These are phyloP conservation scores for Drosophila recens DNA, from an alignment of 2,888 invertebrate species.

Conservation along the genomic window DNA sequence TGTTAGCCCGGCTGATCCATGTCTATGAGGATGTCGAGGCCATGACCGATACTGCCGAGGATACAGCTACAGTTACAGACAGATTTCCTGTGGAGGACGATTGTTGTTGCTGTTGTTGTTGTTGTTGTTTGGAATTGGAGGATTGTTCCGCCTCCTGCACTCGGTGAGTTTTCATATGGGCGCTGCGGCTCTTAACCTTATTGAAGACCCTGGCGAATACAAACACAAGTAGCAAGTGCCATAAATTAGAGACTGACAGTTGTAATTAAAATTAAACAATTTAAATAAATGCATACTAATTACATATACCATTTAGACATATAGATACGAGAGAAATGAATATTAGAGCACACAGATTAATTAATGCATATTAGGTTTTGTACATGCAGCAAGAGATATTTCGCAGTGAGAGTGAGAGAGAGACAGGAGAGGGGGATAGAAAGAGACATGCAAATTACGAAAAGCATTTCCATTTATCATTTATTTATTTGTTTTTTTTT, in stretches of 20 bases:
- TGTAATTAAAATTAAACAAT: neutral
- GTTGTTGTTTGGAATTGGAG: conserved; percentile 54
- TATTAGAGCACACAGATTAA: conserved; percentile 49
- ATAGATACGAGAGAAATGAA: conserved; percentile 19
- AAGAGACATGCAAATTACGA: conserved; percentile 61
- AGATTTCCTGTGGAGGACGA: conserved; percentile 30
- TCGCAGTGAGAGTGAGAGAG: conserved; percentile 5
- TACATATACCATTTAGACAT: conserved; percentile 30
- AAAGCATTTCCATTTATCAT: conserved; percentile 27
- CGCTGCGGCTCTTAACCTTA: conserved; percentile 99
- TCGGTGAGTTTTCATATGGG: conserved; percentile 99
- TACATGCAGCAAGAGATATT: conserved; percentile 19
- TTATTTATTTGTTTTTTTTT: neutral
- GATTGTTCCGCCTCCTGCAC: conserved; percentile 92
- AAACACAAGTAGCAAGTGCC: conserved; percentile 16
- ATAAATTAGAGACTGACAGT: conserved; percentile 38
- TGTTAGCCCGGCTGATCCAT: conserved; percentile 22
- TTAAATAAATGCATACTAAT: conserved; percentile 31
- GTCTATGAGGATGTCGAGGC: conserved; percentile 42
- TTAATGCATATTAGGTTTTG: neutral
- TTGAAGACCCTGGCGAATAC: conserved; percentile 93
- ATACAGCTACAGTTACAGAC: conserved; percentile 29
- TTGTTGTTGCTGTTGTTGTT: conserved; percentile 39
- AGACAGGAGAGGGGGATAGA: conserved; percentile 12
- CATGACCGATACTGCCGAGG: conserved; percentile 22